Conservation (phyloP, 2,888 invertebrate genomes). For the Clunio marinus region DNA sequence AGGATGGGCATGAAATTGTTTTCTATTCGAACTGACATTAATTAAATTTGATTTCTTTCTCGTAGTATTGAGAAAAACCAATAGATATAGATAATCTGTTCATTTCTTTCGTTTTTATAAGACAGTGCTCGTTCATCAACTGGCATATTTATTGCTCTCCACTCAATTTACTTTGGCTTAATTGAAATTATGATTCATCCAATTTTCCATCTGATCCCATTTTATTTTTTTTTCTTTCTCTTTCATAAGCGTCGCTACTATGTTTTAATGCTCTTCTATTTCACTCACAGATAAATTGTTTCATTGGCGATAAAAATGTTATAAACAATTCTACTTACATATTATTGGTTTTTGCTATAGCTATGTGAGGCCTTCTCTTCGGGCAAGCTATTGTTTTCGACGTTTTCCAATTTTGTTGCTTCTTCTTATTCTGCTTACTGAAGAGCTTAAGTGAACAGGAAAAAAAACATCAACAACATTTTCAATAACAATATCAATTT, state of each 20-base stretch:
- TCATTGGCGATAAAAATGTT: constrained; percentile 10
- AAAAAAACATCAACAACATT: constrained; percentile 15
- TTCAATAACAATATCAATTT: constrained; percentile 37
- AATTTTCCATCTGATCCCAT: neutral
- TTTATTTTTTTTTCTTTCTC: neutral
- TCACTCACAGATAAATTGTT: neutral
- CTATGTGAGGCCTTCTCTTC: too few species aligned
- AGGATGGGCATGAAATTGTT: neutral
- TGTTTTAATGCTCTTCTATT: neutral
- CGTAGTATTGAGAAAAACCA: neutral
- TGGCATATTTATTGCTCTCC: neutral
- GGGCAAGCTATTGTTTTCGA: too few species aligned
- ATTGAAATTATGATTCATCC: constrained; percentile 32
- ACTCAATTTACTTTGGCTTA: neutral
- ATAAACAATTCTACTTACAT: constrained; percentile 4
- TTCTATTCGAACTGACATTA: constrained; percentile 14
- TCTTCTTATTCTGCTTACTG: neutral
- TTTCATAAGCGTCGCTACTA: neutral
- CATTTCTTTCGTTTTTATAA: too few species aligned
- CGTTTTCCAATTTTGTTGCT: neutral
- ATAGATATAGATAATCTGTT: neutral
- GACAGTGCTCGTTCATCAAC: neutral
- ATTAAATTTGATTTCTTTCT: constrained; percentile 25
- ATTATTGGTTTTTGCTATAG: neutral
- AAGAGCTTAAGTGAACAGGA: neutral